These are phyloP conservation scores for Valencia hispanica DNA, from an alignment of 2,797 vertebrate genomes.

Conservation along the genomic window DNA sequence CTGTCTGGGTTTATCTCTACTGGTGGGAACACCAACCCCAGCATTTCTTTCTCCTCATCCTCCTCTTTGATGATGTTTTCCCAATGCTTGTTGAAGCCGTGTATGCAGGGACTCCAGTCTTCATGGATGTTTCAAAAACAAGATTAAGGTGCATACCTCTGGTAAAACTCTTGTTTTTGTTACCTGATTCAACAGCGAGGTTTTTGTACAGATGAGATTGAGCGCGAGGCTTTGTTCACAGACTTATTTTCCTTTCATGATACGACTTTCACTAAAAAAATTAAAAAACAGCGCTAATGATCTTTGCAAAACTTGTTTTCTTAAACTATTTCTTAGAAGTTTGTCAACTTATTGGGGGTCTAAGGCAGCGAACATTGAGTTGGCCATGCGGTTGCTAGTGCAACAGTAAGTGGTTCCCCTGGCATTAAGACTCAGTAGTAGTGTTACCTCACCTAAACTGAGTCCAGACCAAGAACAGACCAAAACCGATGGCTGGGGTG, in stretches of 20 bases:
- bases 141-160: constrained; percentile 57
- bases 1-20: constrained; percentile 61
- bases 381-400: too few relatives aligned
- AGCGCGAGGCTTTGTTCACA: constrained; percentile 15
- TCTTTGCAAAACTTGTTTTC: background rate
- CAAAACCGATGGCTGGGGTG: too few relatives aligned
- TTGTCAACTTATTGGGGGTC: background rate
- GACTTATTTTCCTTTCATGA: constrained; percentile 4
- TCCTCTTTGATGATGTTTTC: constrained; percentile 69
- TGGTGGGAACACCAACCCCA: constrained; percentile 67
- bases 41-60: constrained; percentile 59
- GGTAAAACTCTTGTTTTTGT: constrained; percentile 43
- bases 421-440: too few relatives aligned
- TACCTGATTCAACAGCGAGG: constrained; percentile 28
- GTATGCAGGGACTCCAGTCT: constrained; percentile 39
- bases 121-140: constrained; percentile 46
- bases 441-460: too few relatives aligned
- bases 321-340: background rate
- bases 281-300: background rate
- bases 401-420: too few relatives aligned
- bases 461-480: too few relatives aligned
- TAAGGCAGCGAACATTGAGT: background rate
- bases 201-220: constrained; percentile 23
- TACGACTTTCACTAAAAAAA: background rate
- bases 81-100: constrained; percentile 50